These are phyloP conservation scores for Chamaetylas fuelleborni DNA, from an alignment of 2,113 vertebrate species.

Conservation along the genomic window DNA sequence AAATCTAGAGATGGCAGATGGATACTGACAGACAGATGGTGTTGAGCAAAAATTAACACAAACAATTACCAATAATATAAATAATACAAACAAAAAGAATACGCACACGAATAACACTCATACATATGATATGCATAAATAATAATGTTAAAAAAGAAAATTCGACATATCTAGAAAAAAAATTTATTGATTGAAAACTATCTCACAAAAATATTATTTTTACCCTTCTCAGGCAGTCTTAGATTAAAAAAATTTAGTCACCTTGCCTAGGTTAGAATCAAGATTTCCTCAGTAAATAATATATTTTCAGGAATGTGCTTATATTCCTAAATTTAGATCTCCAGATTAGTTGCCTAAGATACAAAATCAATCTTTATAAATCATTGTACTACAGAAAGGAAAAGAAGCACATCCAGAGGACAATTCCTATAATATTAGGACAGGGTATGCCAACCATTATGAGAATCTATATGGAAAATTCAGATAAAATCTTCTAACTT, in stretches of 20 bases:
- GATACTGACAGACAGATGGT: constrained; percentile 9
- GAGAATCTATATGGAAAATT: not conserved
- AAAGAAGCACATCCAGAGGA: not conserved
- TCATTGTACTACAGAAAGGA: not conserved
- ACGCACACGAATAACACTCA: not conserved
- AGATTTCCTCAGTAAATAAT: not conserved
- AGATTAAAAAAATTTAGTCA: not conserved
- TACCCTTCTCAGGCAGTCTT: not conserved
- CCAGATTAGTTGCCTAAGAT: not conserved
- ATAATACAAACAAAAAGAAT: not conserved
- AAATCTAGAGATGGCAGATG: not conserved
- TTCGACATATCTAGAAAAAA: not conserved
- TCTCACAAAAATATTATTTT: not conserved
- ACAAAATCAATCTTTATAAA: not conserved
- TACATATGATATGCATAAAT: not conserved
- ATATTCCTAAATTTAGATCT: not conserved
- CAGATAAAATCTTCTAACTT: not conserved
- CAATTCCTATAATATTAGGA: not conserved
- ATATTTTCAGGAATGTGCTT: not conserved
- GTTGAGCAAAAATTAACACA: not conserved
- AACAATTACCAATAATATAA: not conserved
- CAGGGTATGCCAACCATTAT: not conserved
- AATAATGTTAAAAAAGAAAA: not conserved
- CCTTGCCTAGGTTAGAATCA: not conserved
- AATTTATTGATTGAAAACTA: not conserved